Percentiles rank a stretch among this genome's conserved stretches.
Conservation (phyloP, 2,797 vertebrate species). For the Merluccius polli region DNA sequence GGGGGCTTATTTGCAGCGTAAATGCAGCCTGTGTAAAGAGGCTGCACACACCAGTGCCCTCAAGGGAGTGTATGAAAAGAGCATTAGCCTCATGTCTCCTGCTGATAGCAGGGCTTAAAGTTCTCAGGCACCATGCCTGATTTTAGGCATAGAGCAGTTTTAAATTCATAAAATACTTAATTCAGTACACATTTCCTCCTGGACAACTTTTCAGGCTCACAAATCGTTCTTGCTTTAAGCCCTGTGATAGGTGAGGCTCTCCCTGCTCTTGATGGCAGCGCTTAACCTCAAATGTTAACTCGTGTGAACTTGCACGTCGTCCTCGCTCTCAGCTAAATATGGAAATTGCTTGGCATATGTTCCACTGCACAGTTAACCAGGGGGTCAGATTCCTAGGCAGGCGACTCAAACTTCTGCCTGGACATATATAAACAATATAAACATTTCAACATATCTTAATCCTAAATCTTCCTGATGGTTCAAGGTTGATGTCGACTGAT, state of each 20-base stretch:
- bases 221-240: too few species aligned
- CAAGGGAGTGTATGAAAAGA: not conserved
- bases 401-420: not conserved
- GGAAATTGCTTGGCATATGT: not conserved
- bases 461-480: not conserved
- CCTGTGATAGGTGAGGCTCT: not conserved
- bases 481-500: not conserved
- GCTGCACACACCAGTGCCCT: not conserved
- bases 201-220: too few species aligned
- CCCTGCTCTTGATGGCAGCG: not conserved
- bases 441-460: not conserved
- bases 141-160: too few species aligned
- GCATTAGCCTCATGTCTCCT: not conserved
- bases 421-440: not conserved
- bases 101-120: too few species aligned
- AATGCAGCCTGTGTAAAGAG: conserved; percentile 8
- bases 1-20: conserved; percentile 8
- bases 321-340: not conserved
- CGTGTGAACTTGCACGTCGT: not conserved
- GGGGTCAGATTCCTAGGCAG: not conserved
- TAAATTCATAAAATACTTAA: too few species aligned
- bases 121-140: too few species aligned
- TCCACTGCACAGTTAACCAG: not conserved
- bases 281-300: not conserved
- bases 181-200: too few species aligned